Evolutionary conservation across 1,140 invertebrate species (phyloP).

Genomic region (Tetramorium parvispinum): DNA sequence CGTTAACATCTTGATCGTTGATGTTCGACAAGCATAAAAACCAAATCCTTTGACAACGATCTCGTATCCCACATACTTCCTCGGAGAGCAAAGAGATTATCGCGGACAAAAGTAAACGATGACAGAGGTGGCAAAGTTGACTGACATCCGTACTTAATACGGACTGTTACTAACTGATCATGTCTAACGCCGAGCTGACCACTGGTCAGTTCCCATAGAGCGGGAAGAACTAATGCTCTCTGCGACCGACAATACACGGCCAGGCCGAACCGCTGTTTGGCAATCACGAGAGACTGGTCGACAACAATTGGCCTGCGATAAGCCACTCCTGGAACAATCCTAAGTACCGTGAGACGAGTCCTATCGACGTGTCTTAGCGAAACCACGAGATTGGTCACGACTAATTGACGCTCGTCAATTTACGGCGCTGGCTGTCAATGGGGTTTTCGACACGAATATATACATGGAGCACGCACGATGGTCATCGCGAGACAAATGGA

Average conservation of each 20-base stretch:
- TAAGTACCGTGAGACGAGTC: conserved; percentile 79
- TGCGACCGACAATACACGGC: conserved; percentile 53
- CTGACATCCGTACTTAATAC: conserved; percentile 70
- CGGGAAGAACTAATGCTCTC: conserved; percentile 42
- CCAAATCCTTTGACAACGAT: neutral
- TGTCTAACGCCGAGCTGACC: conserved; percentile 65
- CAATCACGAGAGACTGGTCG: conserved; percentile 54
- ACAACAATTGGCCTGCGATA: conserved; percentile 70
- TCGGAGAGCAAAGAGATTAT: neutral
- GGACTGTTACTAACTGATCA: conserved; percentile 70
- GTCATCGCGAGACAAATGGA: conserved; percentile 35
- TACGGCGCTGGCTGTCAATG: conserved; percentile 54
- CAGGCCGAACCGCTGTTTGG: conserved; percentile 62
- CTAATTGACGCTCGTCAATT: conserved; percentile 76
- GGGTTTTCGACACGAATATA: conserved; percentile 34
- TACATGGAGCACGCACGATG: conserved; percentile 1
- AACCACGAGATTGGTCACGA: conserved; percentile 66
- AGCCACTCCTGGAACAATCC: conserved; percentile 73
- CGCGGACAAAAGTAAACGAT: neutral
- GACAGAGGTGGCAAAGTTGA: conserved; percentile 29
- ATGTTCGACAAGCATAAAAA: conserved; percentile 58
- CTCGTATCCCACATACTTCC: conserved; percentile 24
- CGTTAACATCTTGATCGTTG: neutral
- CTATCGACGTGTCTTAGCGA: conserved; percentile 64
- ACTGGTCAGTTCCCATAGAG: conserved; percentile 79